Conservation (phyloP, 2,113 vertebrate genomes). For the Mustela nigripes region DNA sequence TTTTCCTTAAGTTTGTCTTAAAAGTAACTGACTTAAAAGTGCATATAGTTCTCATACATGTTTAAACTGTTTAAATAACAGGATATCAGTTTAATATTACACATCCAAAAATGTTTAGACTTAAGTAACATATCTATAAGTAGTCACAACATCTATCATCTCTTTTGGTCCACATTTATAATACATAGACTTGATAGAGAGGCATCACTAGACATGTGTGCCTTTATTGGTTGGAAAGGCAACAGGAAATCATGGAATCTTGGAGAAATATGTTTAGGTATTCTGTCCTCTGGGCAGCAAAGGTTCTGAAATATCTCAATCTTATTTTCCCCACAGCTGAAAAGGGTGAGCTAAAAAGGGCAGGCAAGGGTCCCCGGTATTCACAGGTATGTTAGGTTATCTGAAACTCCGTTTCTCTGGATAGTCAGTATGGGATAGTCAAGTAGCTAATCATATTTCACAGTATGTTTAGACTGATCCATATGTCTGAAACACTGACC, state of each 20-base stretch:
- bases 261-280: not conserved
- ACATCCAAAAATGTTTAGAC: not conserved
- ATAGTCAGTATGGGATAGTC: not conserved
- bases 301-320: not conserved
- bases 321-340: not conserved
- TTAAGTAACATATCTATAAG: conserved; percentile 31
- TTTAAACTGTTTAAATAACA: conserved; percentile 30
- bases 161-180: not conserved
- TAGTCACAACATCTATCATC: not conserved
- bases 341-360: not conserved
- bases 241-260: not conserved
- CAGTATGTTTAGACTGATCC: not conserved
- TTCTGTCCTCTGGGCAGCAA: not conserved
- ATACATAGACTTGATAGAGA: not conserved
- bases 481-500: not conserved
- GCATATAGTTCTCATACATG: not conserved
- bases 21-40: not conserved
- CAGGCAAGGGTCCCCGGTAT: not conserved
- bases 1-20: not conserved
- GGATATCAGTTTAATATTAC: not conserved
- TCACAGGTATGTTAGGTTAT: not conserved
- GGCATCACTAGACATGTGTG: not conserved
- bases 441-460: not conserved
- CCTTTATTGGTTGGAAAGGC: not conserved
- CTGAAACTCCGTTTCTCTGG: not conserved